Base-by-base conservation (phyloP, 2,888 invertebrate genomes). In the Caenorhabditis drosophilae region DNA sequence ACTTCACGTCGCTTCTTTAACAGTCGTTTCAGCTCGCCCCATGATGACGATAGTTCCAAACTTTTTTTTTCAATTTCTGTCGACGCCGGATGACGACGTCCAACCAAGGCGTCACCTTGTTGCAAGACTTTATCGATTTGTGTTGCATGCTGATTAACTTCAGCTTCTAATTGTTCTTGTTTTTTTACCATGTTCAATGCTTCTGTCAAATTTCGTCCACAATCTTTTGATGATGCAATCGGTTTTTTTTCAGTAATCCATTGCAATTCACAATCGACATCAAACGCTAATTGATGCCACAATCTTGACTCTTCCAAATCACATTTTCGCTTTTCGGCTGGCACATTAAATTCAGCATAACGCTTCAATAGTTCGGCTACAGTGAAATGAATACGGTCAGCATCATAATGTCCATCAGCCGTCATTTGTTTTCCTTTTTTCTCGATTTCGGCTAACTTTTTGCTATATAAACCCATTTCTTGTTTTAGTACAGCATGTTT, bases 331-430 rank as follows among this genome's bases (percentile, higher is more conserved):
- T 86, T 86, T 3, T 87, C 87, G 0, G 91, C 89, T 0, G 92
- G 91, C 45, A 89, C 89, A 68, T 89, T 88, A 38, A 96, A 48
- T 0, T 52, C 58, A 20, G 48, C 49, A 34, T 67, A 73, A 20
- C 70, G 59, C 34, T 58, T 27, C 15, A 69, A 59, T 11, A 71
- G 55, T 22, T 58, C 60, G n/a, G 53, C 55, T 23, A 73, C 67
- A 12, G 70, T 71, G 16, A 41, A 20, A 16, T 57, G 58, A 70
- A 97, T 94, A 73, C 90, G 90, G 1, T 89, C 89, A 1, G 92
- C 90, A 86, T 96, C 95, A 85, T 95, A 97, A 86, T 97, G 96
- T 0, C 93, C 95, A 61, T 91, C 92, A 27, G 92, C 90, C 0
- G 91, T 92, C 89, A 97, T 90, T 85, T 93, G 91, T 69, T 91